Base-by-base conservation (phyloP, 2,113 vertebrate species). In the Pterophyllum scalare region DNA sequence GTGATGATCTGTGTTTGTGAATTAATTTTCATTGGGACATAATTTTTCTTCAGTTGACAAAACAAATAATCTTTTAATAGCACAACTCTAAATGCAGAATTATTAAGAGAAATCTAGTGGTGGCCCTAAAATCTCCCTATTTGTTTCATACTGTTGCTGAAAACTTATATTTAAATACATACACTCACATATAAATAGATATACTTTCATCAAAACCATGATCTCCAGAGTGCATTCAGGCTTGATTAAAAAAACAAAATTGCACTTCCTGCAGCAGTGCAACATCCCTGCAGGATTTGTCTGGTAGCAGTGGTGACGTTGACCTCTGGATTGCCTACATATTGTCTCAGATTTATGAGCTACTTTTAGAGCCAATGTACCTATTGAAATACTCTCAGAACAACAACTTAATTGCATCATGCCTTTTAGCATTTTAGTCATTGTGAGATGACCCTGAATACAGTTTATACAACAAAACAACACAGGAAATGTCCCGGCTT, bases 391-490 rank as follows among this genome's bases (percentile, higher is more conserved):
- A 70, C 22, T 70, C 40, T 70, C 64, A 49, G 64, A 70, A 26
- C 64, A 49, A 49, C 15, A 70, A 70, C 24, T 49, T 70, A 28
- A 28, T 40, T 28, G 64, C 40, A 70, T 70, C 24, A 6, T 70
- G 40, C 64, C 24, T 70, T 70, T 70, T 43, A 70, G 64, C 64
- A 28, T 5, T 28, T 9, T 20, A 49, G 49, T 24, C 40, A 28
- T 70, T 70, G 40, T 26, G 15, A 70, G 40, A 49, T 70, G 64
- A 38, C 24, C 3, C 1, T 46, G 64, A 26, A 9, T 67, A 24
- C 64, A 67, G 22, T 67, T 67, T 67, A 67, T 70, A 70, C 26
- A 49, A 70, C 64, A 70, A 70, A 49, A 70, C 64, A 70, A 70
- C 65, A 49, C 11, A 70, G 20, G 15, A 70, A 49, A 52, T 10